Conservation (phyloP, 2,113 vertebrate species). For the Paracanthobrama guichenoti region DNA sequence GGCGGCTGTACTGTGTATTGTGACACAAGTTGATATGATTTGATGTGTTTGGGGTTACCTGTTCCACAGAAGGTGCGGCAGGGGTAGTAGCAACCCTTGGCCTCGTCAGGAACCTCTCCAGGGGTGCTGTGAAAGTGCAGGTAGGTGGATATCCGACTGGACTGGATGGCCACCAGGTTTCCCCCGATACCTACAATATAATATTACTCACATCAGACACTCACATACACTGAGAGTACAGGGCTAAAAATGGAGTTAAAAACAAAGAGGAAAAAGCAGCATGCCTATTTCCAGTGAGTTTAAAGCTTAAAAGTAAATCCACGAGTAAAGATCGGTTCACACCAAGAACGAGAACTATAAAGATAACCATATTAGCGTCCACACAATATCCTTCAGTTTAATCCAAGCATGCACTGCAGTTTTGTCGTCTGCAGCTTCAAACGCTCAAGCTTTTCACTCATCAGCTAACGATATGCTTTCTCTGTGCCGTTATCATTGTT, state of each 20-base stretch:
- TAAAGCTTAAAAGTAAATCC: not conserved
- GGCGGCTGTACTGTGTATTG: too few relatives aligned
- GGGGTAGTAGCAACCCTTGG: slow-evolving; percentile 88
- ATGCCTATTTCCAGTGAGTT: not conserved
- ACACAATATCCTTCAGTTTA: too few relatives aligned
- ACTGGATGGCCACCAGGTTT: slow-evolving; percentile 96
- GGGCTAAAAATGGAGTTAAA: not conserved
- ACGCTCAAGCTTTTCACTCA: too few relatives aligned
- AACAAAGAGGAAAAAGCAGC: not conserved
- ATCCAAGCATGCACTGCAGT: too few relatives aligned
- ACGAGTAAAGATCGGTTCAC: too few relatives aligned
- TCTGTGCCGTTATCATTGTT: too few relatives aligned
- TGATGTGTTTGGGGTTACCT: slow-evolving; percentile 71
- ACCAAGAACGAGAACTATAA: too few relatives aligned
- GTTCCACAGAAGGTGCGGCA: slow-evolving; percentile 89
- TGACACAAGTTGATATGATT: too few relatives aligned
- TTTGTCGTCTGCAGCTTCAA: too few relatives aligned
- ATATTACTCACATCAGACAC: not conserved
- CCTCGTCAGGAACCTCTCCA: slow-evolving; percentile 89
- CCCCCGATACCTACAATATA: slow-evolving; percentile 88
- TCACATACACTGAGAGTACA: slow-evolving; percentile 3
- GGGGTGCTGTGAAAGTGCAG: slow-evolving; percentile 90
- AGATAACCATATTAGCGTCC: too few relatives aligned
- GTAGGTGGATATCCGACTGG: slow-evolving; percentile 95
- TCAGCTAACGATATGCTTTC: too few relatives aligned